Percentiles rank a stretch among this genome's conserved stretches.
Evolutionary conservation across 53 echinoderm and acorn worm genomes (phyloP).

Genomic region (Paelopatides confundens): DNA sequence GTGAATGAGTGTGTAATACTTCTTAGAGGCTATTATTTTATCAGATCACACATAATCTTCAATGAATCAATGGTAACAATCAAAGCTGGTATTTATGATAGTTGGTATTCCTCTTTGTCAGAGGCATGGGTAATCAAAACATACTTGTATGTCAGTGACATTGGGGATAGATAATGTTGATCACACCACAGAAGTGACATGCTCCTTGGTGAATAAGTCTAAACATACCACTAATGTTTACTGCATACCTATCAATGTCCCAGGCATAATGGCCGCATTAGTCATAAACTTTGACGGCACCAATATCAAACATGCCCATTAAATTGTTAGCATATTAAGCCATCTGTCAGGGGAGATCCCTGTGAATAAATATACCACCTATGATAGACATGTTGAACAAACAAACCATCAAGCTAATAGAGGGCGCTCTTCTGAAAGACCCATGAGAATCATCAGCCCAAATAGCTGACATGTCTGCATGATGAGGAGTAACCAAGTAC

Average conservation of each 20-base stretch:
- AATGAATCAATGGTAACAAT: too few species aligned
- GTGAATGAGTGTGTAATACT: too few species aligned
- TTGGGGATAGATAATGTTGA: not conserved
- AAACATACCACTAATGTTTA: slow-evolving; percentile 17
- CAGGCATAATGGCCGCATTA: slow-evolving; percentile 21
- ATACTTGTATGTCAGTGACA: not conserved
- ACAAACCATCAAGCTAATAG: not conserved
- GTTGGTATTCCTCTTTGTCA: too few species aligned
- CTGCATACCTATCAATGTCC: slow-evolving; percentile 21
- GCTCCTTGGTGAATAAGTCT: not conserved
- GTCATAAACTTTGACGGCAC: slow-evolving; percentile 13
- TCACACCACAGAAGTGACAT: not conserved
- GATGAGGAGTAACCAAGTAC: not conserved
- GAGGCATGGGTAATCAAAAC: too few species aligned
- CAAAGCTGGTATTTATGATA: too few species aligned
- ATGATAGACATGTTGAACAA: slow-evolving; percentile 12
- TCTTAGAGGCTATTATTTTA: too few species aligned
- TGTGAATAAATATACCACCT: not conserved
- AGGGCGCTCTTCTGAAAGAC: not conserved
- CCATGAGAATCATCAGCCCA: not conserved
- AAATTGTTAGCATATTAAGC: slow-evolving; percentile 37
- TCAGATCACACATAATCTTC: too few species aligned
- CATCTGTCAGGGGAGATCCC: slow-evolving; percentile 30
- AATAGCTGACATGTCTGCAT: not conserved
- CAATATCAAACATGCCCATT: slow-evolving; percentile 1